Base-by-base conservation (phyloP, 2,113 vertebrate species). In the Bubalus kerabau region DNA sequence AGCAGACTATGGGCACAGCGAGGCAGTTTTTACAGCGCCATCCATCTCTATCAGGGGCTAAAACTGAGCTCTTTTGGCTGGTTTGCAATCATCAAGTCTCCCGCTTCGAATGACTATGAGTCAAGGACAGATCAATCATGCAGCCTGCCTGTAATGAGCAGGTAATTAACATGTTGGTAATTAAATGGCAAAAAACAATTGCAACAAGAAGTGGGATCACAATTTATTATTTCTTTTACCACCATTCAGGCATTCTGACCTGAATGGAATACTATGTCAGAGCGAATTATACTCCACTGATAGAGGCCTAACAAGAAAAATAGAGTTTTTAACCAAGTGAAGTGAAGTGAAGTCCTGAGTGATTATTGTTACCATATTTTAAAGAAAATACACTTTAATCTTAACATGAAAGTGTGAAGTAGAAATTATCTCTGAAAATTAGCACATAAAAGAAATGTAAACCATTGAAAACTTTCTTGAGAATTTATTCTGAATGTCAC, bases 401-500 rank as follows among this genome's bases (percentile, higher is more conserved):
- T 96, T 96, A 90, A 91, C 36, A 71, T 43, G 15, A 91, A 91
- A 91, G 2, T 52, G 15, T 95, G 64, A 95, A 71, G 56, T 87
- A 28, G 71, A 95, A 93, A 93, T 95, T 54, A 87, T 87, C 24
- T 95, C 10, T 87, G 62, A 43, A 82, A 64, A 26, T 6, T 48
- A 95, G 0, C 62, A 48, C 62, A 81, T 91, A 94, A 96, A 93
- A 93, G 80, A 97, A 97, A 81, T 94, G 80, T 19, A 86, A 92
- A 3, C 81, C 54, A 87, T 1, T 83, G 87, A 48, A 87, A 93
- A 62, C 40, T 91, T 97, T 97, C 71, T 59, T 83, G 54, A 97
- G 87, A 88, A 95, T 97, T 62, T 93, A 95, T 50, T 97, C 60
- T 97, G 48, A 97, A 94, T 97, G 86, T 91, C 94, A 96, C 26